phyloP scores from a whole-genome alignment of 2,797 vertebrate genomes.

The Melanotaenia pygmaea region DNA sequence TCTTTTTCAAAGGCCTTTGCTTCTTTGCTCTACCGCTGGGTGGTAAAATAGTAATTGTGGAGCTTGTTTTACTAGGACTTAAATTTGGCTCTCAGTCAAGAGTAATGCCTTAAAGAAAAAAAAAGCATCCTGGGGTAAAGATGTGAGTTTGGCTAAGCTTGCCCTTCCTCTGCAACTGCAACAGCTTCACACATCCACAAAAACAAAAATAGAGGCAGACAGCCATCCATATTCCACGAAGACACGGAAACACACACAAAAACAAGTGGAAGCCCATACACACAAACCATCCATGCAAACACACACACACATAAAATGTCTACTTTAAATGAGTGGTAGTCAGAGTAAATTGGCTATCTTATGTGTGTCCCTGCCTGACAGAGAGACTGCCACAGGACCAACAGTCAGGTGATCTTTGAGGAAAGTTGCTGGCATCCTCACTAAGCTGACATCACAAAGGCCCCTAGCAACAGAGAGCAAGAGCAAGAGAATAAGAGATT shows the following conservation, averaged over 20 bases:
- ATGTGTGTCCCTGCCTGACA: slow-evolving; percentile 68
- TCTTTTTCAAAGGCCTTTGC: slow-evolving; percentile 66
- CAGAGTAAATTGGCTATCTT: slow-evolving; percentile 78
- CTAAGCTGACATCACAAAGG: slow-evolving; percentile 66
- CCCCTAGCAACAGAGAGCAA: slow-evolving; percentile 20
- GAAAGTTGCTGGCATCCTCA: slow-evolving; percentile 62
- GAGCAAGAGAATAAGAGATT: slow-evolving; percentile 20
- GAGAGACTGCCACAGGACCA: slow-evolving; percentile 62
- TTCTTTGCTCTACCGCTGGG: slow-evolving; percentile 58
- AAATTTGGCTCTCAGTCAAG: slow-evolving; percentile 76
- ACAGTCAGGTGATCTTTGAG: slow-evolving; percentile 70
- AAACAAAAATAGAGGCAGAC: slow-evolving; percentile 35
- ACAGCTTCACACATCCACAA: slow-evolving; percentile 27
- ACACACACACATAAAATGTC: slow-evolving; percentile 41
- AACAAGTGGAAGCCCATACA: slow-evolving; percentile 31
- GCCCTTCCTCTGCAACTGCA: slow-evolving; percentile 44
- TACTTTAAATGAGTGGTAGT: slow-evolving; percentile 62
- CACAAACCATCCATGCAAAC: slow-evolving; percentile 33
- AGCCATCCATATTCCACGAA: slow-evolving; percentile 21
- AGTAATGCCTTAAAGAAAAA: slow-evolving; percentile 62
- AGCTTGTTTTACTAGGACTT: slow-evolving; percentile 71
- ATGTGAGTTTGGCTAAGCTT: slow-evolving; percentile 66
- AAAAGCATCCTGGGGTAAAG: slow-evolving; percentile 64
- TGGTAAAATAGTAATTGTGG: slow-evolving; percentile 72
- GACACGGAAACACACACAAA: slow-evolving; percentile 24